phyloP scores from a whole-genome alignment of 2,113 vertebrate genomes.

The Pavo muticus region DNA sequence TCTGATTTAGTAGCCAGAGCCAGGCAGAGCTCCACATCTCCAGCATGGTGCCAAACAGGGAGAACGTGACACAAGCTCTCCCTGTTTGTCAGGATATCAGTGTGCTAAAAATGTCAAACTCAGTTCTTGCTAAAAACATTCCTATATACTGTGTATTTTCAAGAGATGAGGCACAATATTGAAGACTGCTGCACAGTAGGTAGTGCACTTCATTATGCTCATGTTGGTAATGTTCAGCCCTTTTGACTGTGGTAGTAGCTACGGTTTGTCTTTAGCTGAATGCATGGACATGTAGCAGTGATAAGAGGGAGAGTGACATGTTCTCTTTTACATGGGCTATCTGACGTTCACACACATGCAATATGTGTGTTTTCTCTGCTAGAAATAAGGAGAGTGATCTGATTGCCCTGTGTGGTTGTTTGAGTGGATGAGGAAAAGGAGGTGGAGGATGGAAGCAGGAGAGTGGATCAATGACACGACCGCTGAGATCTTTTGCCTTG shows the following conservation, averaged over 20 bases:
- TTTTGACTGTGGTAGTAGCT: not conserved
- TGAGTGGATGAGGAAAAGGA: slow-evolving; percentile 6
- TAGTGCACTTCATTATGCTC: not conserved
- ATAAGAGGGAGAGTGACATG: not conserved
- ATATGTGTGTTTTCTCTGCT: not conserved
- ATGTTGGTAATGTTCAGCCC: not conserved
- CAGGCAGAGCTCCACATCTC: not conserved
- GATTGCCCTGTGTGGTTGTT: not conserved
- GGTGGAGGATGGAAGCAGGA: slow-evolving; percentile 13
- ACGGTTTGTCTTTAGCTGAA: not conserved
- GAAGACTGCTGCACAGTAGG: not conserved
- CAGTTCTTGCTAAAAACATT: not conserved
- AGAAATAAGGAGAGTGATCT: not conserved
- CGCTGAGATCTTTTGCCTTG: slow-evolving; percentile 21
- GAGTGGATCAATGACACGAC: not conserved
- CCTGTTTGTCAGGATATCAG: not conserved
- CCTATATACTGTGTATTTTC: not conserved
- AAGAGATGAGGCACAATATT: not conserved
- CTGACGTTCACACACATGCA: not conserved
- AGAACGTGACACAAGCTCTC: not conserved
- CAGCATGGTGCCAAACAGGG: not conserved
- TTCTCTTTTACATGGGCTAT: not conserved
- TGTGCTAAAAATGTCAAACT: not conserved
- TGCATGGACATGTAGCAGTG: not conserved
- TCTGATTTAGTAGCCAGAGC: not conserved